Percentiles rank a stretch among this genome's conserved stretches.
Evolutionary conservation across 92 coral and sea anemone genomes (phyloP).

Genomic region (Metridium senile): DNA sequence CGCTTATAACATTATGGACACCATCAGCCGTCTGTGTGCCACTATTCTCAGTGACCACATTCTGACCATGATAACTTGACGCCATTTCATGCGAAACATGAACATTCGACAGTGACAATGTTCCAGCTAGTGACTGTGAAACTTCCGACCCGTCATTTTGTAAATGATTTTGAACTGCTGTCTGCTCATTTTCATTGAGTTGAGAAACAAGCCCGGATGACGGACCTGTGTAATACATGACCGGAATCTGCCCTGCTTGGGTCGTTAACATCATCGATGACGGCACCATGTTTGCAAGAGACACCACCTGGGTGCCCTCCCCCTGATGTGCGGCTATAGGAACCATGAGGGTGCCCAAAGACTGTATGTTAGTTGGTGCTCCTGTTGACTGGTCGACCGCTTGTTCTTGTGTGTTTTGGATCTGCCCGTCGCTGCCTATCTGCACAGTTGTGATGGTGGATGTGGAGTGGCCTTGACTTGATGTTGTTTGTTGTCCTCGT

Average conservation of each 20-base stretch:
- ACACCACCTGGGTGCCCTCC: constrained; percentile 64
- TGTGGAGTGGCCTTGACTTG: constrained; percentile 47
- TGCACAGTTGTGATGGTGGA: constrained; percentile 64
- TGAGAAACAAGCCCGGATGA: constrained; percentile 75
- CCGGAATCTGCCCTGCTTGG: constrained; percentile 83
- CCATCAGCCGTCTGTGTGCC: constrained; percentile 85
- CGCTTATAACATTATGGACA: constrained; percentile 68
- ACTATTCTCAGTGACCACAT: constrained; percentile 80
- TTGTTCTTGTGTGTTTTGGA: constrained; percentile 69
- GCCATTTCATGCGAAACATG: constrained; percentile 78
- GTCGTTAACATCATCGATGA: constrained; percentile 86
- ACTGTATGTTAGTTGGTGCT: constrained; percentile 61
- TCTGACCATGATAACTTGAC: constrained; percentile 62
- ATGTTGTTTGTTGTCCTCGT: constrained; percentile 71
- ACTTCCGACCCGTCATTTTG: constrained; percentile 69
- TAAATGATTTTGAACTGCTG: constrained; percentile 57
- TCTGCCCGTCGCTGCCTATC: constrained; percentile 59
- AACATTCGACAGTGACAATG: constrained; percentile 68
- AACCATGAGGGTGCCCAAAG: constrained; percentile 77
- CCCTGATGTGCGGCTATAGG: constrained; percentile 87
- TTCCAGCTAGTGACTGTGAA: constrained; percentile 50
- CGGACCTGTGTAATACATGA: constrained; percentile 85
- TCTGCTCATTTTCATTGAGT: constrained; percentile 56
- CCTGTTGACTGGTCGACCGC: constrained; percentile 62
- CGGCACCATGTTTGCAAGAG: constrained; percentile 80